These are phyloP conservation scores for Halcyon chelicuti DNA, from an alignment of 2,797 vertebrate genomes.

Conservation along the genomic window DNA sequence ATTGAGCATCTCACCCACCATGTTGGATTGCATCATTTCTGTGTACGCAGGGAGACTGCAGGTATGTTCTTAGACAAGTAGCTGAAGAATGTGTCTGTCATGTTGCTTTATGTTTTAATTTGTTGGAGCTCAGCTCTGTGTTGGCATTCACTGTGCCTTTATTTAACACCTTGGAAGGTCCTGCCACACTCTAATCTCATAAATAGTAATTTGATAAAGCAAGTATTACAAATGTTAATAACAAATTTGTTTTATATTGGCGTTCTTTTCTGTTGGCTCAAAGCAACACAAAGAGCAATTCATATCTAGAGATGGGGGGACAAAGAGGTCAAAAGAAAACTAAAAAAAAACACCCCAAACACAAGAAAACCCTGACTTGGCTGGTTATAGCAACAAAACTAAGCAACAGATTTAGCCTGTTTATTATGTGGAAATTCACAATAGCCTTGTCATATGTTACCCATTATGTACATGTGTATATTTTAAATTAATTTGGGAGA, in stretches of 20 bases:
- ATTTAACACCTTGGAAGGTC: not conserved
- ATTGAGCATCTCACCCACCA: not conserved
- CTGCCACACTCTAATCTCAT: not conserved
- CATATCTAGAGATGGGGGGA: not conserved
- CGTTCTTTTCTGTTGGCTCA: not conserved
- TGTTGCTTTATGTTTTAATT: not conserved
- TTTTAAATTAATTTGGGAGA: not conserved
- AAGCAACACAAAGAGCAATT: not conserved
- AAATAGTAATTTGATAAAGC: not conserved
- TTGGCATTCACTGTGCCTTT: not conserved
- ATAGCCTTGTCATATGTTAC: not conserved
- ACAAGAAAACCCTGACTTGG: not conserved
- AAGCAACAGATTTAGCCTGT: not conserved
- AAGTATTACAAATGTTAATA: not conserved
- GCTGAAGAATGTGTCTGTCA: not conserved
- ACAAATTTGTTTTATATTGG: not conserved
- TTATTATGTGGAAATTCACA: not conserved
- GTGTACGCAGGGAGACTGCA: not conserved
- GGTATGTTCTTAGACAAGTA: not conserved
- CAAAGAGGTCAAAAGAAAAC: not conserved
- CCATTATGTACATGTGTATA: not conserved
- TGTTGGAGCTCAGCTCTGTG: not conserved
- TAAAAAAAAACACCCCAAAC: fast-evolving
- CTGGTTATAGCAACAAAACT: not conserved
- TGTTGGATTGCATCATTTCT: not conserved